A percentile compares a stretch with the other conserved stretches of the same genome.
These are phyloP conservation scores for Epicauta chinensis DNA, from an alignment of 1,140 invertebrate species.

Conservation along the genomic window DNA sequence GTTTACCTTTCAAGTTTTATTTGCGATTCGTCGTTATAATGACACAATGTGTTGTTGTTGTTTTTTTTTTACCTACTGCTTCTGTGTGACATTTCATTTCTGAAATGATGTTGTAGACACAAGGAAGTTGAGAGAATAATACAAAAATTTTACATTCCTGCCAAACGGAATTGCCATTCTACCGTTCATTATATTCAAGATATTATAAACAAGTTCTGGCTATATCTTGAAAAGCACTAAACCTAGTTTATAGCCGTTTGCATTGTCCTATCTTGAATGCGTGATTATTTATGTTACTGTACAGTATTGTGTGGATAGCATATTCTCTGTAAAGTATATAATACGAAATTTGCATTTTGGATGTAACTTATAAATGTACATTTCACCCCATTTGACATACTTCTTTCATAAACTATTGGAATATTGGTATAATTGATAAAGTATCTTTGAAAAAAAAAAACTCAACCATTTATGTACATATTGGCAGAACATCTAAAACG, in stretches of 20 bases:
- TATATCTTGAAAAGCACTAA: slow-evolving; percentile 14
- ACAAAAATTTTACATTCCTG: slow-evolving; percentile 8
- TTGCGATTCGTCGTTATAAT: too few relatives aligned
- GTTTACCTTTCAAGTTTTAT: slow-evolving; percentile 7
- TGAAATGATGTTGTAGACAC: too few relatives aligned
- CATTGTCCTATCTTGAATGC: slow-evolving; percentile 11
- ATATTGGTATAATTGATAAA: too few relatives aligned
- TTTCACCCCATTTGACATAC: too few relatives aligned
- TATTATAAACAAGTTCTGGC: slow-evolving; percentile 16
- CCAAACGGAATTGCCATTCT: slow-evolving; percentile 7
- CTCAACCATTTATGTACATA: too few relatives aligned
- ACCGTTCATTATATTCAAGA: slow-evolving; percentile 11
- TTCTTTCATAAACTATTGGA: too few relatives aligned
- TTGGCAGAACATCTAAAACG: too few relatives aligned
- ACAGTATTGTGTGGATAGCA: neutral
- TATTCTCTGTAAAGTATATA: slow-evolving; percentile 2
- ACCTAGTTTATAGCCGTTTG: slow-evolving; percentile 13
- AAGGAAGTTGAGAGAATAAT: slow-evolving; percentile 1
- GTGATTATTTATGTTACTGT: slow-evolving; percentile 10
- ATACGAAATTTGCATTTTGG: slow-evolving; percentile 8
- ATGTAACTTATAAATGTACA: too few relatives aligned
- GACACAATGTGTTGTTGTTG: too few relatives aligned
- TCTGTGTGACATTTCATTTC: too few relatives aligned
- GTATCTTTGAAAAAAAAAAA: too few relatives aligned
- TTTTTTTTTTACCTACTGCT: too few relatives aligned